phyloP scores from a whole-genome alignment of 2,888 invertebrate species.

The Catocala fraxini region DNA sequence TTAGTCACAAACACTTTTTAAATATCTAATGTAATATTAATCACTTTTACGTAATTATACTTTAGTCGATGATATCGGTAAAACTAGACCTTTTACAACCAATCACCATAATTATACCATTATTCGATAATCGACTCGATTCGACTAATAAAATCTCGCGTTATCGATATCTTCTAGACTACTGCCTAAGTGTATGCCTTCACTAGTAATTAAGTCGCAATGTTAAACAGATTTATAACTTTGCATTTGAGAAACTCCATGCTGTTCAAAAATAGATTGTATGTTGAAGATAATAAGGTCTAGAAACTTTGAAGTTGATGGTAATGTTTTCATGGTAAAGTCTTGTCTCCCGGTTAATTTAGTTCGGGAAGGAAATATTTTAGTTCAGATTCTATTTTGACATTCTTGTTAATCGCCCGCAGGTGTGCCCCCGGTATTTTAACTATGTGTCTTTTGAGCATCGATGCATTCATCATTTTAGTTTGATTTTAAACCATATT shows the following conservation, averaged over 20 bases:
- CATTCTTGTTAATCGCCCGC: conserved; percentile 82
- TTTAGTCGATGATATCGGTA: conserved; percentile 40
- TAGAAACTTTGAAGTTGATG: background rate
- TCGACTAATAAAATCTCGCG: conserved; percentile 31
- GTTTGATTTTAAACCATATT: conserved; percentile 45
- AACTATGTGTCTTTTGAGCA: conserved; percentile 61
- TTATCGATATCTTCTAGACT: conserved; percentile 56
- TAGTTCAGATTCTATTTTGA: conserved; percentile 79
- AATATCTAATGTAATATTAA: conserved; percentile 35
- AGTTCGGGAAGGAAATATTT: conserved; percentile 72
- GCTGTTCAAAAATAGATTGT: conserved; percentile 22
- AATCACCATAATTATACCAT: conserved; percentile 61
- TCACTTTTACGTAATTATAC: conserved; percentile 26
- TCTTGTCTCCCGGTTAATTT: conserved; percentile 66
- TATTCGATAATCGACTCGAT: conserved; percentile 46
- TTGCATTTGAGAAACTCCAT: conserved; percentile 2
- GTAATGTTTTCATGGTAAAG: conserved; percentile 29
- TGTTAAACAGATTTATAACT: conserved; percentile 41
- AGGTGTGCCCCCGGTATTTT: conserved; percentile 71
- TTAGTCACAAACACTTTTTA: conserved; percentile 21
- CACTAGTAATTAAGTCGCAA: conserved; percentile 70
- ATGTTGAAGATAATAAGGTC: background rate
- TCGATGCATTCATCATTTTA: conserved; percentile 54
- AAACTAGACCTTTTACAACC: conserved; percentile 42
- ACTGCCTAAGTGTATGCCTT: conserved; percentile 56